Evolutionary conservation across 1,140 invertebrate genomes (phyloP).

Genomic region (Papilio helenus): DNA sequence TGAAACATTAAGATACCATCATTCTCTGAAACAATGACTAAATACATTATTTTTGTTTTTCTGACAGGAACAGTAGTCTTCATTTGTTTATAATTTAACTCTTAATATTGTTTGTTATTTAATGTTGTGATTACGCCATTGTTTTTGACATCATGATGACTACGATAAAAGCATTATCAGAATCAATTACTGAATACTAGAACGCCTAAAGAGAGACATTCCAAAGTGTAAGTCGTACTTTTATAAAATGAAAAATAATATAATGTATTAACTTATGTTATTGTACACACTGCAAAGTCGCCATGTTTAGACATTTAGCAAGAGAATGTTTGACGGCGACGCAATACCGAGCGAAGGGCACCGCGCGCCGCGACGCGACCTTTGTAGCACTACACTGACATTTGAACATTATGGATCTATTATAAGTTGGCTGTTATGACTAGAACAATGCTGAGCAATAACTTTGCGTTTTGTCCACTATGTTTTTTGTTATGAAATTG

Average conservation of each 20-base stretch:
- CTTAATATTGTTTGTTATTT: not conserved
- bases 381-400: constrained; percentile 57
- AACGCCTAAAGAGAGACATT: not conserved
- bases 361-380: constrained; percentile 49
- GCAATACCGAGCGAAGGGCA: constrained; percentile 56
- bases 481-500: not conserved
- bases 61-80: not conserved
- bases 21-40: not conserved
- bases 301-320: constrained; percentile 50
- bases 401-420: constrained; percentile 47
- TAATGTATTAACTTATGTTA: not conserved
- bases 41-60: constrained; percentile 4
- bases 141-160: not conserved
- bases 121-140: not conserved
- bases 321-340: constrained; percentile 53
- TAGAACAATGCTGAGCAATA: constrained; percentile 2
- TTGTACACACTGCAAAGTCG: constrained; percentile 27
- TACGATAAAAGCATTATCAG: too few species aligned
- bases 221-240: not conserved
- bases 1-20: constrained; percentile 16
- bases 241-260: too few species aligned
- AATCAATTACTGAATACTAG: too few species aligned
- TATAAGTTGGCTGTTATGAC: constrained; percentile 1
- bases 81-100: constrained; percentile 14
- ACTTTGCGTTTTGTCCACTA: not conserved